Evolutionary conservation across 2,113 vertebrate genomes (phyloP).

Genomic region (Gambusia holbrooki): DNA sequence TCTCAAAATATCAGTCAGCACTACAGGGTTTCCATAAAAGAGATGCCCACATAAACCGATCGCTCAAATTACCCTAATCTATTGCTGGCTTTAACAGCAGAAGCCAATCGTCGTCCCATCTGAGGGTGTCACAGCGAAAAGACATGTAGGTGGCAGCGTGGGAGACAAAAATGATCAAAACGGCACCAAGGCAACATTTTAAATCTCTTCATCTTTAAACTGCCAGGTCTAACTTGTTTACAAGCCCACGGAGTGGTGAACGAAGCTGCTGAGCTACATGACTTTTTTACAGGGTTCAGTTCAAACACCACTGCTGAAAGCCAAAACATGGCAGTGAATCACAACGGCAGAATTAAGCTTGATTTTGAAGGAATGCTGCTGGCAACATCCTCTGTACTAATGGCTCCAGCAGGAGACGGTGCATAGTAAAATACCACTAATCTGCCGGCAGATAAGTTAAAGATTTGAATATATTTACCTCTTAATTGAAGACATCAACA

Average conservation of each 20-base stretch:
- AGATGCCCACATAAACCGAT: slow-evolving; percentile 14
- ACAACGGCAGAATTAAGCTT: slow-evolving; percentile 38
- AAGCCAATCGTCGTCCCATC: slow-evolving; percentile 8
- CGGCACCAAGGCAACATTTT: slow-evolving; percentile 16
- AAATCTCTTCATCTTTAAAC: slow-evolving; percentile 42
- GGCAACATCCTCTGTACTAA: slow-evolving; percentile 48
- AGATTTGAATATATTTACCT: slow-evolving; percentile 55
- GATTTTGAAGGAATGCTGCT: slow-evolving; percentile 36
- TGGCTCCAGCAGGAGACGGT: slow-evolving; percentile 41
- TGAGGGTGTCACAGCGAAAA: slow-evolving; percentile 8
- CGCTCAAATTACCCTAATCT: background rate
- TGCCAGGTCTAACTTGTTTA: slow-evolving; percentile 20
- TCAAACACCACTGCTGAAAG: slow-evolving; percentile 15
- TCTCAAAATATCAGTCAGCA: slow-evolving; percentile 6
- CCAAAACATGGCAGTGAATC: slow-evolving; percentile 17
- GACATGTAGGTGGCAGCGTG: slow-evolving; percentile 19
- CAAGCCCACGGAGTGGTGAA: slow-evolving; percentile 4
- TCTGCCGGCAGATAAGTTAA: slow-evolving; percentile 45
- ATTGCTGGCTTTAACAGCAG: slow-evolving; percentile 15
- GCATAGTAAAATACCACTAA: slow-evolving; percentile 47
- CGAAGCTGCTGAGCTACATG: background rate
- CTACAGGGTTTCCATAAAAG: background rate
- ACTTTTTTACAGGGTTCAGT: slow-evolving; percentile 18
- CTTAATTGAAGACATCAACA: slow-evolving; percentile 53
- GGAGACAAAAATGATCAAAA: slow-evolving; percentile 42